phyloP scores from a whole-genome alignment of 2,888 invertebrate species.

The Xestobium rufovillosum region DNA sequence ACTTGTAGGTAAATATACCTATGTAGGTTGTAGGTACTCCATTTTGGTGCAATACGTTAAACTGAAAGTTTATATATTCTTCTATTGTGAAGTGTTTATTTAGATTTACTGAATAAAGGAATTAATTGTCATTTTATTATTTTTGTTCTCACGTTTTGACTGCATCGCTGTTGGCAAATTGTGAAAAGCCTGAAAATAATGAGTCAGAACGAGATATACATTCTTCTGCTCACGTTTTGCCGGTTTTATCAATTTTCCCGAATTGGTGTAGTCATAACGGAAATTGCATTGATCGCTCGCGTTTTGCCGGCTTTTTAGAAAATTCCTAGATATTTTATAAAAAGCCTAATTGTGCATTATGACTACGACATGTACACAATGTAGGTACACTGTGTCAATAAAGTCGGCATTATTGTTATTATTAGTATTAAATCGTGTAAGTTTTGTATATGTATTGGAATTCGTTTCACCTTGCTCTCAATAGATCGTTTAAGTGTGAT shows the following conservation, averaged over 20 bases:
- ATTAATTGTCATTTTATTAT: neutral
- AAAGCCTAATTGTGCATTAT: slow-evolving; percentile 1
- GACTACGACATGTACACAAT: too few species aligned
- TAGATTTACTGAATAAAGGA: too few species aligned
- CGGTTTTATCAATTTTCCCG: slow-evolving; percentile 4
- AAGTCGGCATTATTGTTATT: too few species aligned
- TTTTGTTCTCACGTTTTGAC: slow-evolving; percentile 3
- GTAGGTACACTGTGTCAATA: too few species aligned
- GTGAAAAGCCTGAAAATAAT: slow-evolving; percentile 8
- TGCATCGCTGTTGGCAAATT: slow-evolving; percentile 7
- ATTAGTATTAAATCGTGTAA: too few species aligned
- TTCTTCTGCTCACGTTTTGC: slow-evolving; percentile 5
- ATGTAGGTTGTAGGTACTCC: too few species aligned
- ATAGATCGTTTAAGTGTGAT: too few species aligned
- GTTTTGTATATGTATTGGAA: too few species aligned
- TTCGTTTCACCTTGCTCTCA: too few species aligned
- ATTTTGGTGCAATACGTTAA: too few species aligned
- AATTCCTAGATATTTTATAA: neutral
- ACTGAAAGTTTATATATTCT: too few species aligned
- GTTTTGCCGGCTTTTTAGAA: slow-evolving; percentile 7
- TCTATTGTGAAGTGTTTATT: neutral
- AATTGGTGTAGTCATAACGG: slow-evolving; percentile 3
- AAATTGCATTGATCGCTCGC: slow-evolving; percentile 3
- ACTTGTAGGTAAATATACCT: neutral
- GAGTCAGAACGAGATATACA: slow-evolving; percentile 7